Evolutionary conservation across 2,113 vertebrate species (phyloP).

Genomic region (Thymallus thymallus): DNA sequence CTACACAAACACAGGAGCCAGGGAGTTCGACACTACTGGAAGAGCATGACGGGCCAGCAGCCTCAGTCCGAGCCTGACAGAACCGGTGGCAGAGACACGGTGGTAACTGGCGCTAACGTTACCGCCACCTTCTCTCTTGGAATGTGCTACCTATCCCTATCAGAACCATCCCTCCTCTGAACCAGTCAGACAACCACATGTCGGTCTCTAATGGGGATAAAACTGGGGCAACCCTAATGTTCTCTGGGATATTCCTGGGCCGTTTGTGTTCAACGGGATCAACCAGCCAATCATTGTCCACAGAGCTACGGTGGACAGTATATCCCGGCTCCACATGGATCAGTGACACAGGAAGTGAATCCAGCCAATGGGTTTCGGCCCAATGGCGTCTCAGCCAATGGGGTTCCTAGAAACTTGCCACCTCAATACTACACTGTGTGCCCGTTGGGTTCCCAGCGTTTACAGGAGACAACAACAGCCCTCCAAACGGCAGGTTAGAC

Average conservation of each 20-base stretch:
- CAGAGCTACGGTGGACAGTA: conserved; percentile 70
- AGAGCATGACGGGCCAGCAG: not conserved
- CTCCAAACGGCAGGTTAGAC: conserved; percentile 23
- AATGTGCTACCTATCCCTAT: conserved; percentile 65
- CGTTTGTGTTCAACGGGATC: conserved; percentile 76
- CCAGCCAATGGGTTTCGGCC: conserved; percentile 34
- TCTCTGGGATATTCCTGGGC: conserved; percentile 80
- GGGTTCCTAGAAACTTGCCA: conserved; percentile 17
- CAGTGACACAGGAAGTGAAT: conserved; percentile 56
- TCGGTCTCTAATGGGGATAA: conserved; percentile 73
- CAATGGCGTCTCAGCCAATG: conserved; percentile 18
- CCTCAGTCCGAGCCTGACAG: conserved; percentile 8
- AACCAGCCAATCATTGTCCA: conserved; percentile 80
- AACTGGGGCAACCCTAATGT: conserved; percentile 74
- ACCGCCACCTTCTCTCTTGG: conserved; percentile 40
- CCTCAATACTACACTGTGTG: conserved; percentile 71
- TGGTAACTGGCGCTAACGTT: not conserved
- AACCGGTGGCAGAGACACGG: not conserved
- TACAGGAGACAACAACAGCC: conserved; percentile 45
- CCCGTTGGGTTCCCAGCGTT: conserved; percentile 65
- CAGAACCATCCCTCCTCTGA: conserved; percentile 59
- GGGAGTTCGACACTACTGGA: conserved; percentile 5
- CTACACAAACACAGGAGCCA: not conserved
- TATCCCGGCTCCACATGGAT: conserved; percentile 68
- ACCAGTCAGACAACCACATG: conserved; percentile 59